Conservation (phyloP, 2,888 invertebrate species). For the Gerosis bhagava region DNA sequence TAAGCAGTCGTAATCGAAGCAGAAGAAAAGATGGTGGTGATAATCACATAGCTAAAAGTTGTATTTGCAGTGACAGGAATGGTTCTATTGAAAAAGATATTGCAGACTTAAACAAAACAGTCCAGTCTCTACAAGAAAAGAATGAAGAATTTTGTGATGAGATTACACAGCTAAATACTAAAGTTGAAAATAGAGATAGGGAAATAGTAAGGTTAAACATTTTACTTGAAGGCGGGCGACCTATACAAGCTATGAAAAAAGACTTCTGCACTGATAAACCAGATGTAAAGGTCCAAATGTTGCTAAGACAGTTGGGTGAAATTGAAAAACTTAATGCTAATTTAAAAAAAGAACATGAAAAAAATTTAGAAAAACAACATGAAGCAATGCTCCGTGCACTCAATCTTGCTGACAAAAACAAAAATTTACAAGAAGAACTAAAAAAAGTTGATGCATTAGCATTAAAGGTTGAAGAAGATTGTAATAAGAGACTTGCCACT, state of each 20-base stretch:
- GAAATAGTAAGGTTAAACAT: constrained; percentile 87
- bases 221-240: constrained; percentile 88
- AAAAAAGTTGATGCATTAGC: constrained; percentile 89
- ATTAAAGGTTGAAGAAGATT: constrained; percentile 88
- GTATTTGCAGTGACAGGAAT: constrained; percentile 52
- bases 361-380: constrained; percentile 86
- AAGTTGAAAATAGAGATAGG: constrained; percentile 82
- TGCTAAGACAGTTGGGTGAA: constrained; percentile 82
- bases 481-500: constrained; percentile 85
- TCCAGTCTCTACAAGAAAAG: constrained; percentile 68
- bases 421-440: constrained; percentile 86
- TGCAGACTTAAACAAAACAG: constrained; percentile 64
- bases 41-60: constrained; percentile 42
- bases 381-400: constrained; percentile 91
- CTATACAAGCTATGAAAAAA: constrained; percentile 82
- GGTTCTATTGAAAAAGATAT: constrained; percentile 66
- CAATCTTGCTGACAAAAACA: constrained; percentile 88
- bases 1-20: constrained; percentile 68
- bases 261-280: constrained; percentile 85
- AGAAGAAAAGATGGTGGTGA: constrained; percentile 56
- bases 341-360: constrained; percentile 73
- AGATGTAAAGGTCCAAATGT: constrained; percentile 77
- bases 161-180: constrained; percentile 58
- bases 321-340: constrained; percentile 82
- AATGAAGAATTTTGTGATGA: constrained; percentile 64